Conservation (phyloP, 2,888 invertebrate genomes). For the Nineta flava region DNA sequence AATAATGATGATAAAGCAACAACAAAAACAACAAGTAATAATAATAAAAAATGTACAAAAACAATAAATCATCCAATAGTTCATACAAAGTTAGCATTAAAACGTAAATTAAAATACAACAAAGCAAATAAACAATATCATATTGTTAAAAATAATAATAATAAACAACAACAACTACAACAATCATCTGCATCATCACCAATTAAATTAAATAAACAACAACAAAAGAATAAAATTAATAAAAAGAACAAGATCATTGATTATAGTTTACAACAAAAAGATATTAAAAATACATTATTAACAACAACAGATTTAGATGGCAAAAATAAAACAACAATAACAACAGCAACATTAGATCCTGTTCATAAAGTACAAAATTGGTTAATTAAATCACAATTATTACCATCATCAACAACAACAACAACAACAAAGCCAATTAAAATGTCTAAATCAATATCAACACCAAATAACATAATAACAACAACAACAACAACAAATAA, state of each 20-base stretch:
- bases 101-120: not conserved
- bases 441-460: conserved; percentile 51
- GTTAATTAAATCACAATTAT: conserved; percentile 57
- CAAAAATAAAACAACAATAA: conserved; percentile 26
- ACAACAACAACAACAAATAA: conserved; percentile 40
- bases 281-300: conserved; percentile 23
- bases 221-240: conserved; percentile 43
- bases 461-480: conserved; percentile 72
- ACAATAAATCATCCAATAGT: conserved; percentile 22
- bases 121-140: not conserved
- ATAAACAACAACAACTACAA: conserved; percentile 74
- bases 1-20: conserved; percentile 18
- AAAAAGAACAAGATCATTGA: conserved; percentile 60
- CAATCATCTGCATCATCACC: conserved; percentile 78
- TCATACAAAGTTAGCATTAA: conserved; percentile 24
- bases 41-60: conserved; percentile 24
- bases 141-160: conserved; percentile 20
- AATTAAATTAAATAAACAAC: conserved; percentile 37
- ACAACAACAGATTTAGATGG: conserved; percentile 14
- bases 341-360: conserved; percentile 31
- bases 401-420: conserved; percentile 74
- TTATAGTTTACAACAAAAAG: conserved; percentile 52
- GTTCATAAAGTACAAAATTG: conserved; percentile 74
- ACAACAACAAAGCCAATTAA: conserved; percentile 25
- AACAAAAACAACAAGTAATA: conserved; percentile 14